Evolutionary conservation across 2,113 vertebrate genomes (phyloP).

Genomic region (Sciurus niger): DNA sequence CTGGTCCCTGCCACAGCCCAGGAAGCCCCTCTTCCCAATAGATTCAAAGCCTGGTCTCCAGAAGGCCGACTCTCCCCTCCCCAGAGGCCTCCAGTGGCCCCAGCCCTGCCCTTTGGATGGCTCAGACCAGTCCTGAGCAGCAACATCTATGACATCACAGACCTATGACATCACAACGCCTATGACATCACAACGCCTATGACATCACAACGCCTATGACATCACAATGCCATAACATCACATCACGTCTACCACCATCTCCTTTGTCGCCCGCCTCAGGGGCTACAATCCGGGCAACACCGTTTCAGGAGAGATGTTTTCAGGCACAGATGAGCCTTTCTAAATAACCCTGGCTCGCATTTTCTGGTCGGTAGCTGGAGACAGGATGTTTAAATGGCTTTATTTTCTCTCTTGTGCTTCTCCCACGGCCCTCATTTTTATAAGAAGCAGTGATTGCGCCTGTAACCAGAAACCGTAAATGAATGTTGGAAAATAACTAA

Average conservation of each 20-base stretch:
- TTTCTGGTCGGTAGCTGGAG: neutral
- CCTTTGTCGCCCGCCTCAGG: neutral
- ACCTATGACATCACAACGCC: no score
- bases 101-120: no score
- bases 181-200: neutral
- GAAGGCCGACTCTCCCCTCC: neutral
- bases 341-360: neutral
- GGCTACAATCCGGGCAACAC: neutral
- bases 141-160: neutral
- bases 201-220: no score
- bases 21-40: no score
- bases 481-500: constrained; percentile 1
- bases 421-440: neutral
- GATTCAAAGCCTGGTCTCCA: no score
- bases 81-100: no score
- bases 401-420: neutral
- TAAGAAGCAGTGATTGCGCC: neutral
- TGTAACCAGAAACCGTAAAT: constrained; percentile 5
- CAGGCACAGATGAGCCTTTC: neutral
- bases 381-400: neutral
- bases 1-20: no score
- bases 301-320: neutral
- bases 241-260: neutral
- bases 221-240: no score
- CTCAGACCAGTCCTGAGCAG: neutral